Conservation (phyloP, 2,888 invertebrate species). For the Heliconius aoede region DNA sequence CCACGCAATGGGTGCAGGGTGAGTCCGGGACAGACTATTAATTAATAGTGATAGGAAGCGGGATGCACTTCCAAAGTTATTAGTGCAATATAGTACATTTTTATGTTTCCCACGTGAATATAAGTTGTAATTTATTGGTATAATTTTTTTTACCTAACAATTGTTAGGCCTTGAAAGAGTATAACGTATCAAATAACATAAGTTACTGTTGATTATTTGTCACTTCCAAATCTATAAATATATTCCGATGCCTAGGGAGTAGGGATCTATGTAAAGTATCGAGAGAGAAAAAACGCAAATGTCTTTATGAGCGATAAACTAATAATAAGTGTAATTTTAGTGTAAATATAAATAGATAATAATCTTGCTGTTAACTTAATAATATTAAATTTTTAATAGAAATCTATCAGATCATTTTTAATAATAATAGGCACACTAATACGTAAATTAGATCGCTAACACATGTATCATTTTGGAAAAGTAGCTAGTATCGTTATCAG, state of each 20-base stretch:
- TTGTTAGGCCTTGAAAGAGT: background rate
- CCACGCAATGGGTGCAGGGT: constrained; percentile 41
- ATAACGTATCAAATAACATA: background rate
- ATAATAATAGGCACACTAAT: constrained; percentile 1
- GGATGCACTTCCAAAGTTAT: constrained; percentile 48
- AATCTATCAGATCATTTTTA: background rate
- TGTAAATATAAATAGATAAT: too few relatives aligned
- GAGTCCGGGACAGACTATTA: constrained; percentile 53
- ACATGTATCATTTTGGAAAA: constrained; percentile 30
- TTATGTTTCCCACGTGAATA: constrained; percentile 61
- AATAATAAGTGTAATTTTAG: too few relatives aligned
- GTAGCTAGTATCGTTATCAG: constrained; percentile 52
- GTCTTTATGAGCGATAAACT: too few relatives aligned
- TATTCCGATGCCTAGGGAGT: too few relatives aligned
- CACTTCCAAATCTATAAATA: background rate
- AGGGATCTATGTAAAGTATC: too few relatives aligned
- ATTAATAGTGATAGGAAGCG: constrained; percentile 53
- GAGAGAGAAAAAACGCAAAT: too few relatives aligned
- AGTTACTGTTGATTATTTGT: background rate
- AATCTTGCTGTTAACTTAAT: too few relatives aligned
- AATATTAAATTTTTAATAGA: too few relatives aligned
- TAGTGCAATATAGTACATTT: constrained; percentile 29
- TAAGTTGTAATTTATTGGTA: constrained; percentile 28
- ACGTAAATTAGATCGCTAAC: background rate
- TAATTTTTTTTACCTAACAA: background rate